Conservation (phyloP, 1,140 invertebrate species). For the Chionoecetes opilio region DNA sequence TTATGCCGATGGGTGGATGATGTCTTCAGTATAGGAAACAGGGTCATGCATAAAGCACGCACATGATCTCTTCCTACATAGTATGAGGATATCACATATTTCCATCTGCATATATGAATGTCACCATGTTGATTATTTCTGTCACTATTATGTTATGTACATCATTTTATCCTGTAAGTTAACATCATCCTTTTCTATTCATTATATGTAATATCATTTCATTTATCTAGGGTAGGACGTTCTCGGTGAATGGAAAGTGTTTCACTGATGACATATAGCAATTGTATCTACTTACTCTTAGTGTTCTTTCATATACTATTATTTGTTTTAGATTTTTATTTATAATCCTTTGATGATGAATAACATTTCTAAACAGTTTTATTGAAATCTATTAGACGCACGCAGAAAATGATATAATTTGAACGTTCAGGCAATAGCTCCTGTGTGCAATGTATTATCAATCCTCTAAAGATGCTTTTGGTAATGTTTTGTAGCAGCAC, state of each 20-base stretch:
- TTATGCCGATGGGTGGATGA: constrained; percentile 40
- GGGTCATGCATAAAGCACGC: neutral
- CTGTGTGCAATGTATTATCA: too few relatives aligned
- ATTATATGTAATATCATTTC: neutral
- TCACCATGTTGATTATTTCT: constrained; percentile 53
- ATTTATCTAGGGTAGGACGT: neutral
- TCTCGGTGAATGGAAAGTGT: neutral
- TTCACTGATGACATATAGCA: neutral
- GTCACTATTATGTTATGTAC: constrained; percentile 6
- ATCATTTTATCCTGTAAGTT: constrained; percentile 5
- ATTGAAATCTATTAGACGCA: too few relatives aligned
- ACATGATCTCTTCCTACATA: neutral
- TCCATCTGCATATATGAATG: constrained; percentile 41
- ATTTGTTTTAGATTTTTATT: constrained; percentile 45
- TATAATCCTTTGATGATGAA: neutral
- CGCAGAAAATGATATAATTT: too few relatives aligned
- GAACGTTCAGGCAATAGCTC: too few relatives aligned
- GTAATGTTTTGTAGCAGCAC: too few relatives aligned
- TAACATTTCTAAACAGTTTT: neutral
- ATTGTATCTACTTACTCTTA: neutral
- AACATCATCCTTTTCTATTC: too few relatives aligned
- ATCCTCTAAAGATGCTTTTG: too few relatives aligned
- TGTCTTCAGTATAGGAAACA: neutral
- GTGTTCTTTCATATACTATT: constrained; percentile 15
- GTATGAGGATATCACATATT: neutral